Conservation (phyloP, 2,797 vertebrate genomes). For the Arrhamphus sclerolepis region DNA sequence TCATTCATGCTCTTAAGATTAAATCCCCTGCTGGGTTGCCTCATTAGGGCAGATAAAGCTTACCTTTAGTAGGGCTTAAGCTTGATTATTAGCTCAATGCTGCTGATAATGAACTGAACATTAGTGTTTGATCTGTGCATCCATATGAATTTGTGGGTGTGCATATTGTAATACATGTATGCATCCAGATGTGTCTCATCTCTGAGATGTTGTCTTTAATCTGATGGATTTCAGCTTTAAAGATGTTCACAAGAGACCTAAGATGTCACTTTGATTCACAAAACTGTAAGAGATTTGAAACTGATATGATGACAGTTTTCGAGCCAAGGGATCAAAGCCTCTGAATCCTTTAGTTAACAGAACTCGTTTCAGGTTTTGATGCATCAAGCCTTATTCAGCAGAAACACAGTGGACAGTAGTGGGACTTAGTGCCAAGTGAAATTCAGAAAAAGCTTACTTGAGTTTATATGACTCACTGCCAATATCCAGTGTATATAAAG, state of each 20-base stretch:
- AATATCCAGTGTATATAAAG: too few relatives aligned
- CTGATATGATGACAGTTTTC: conserved; percentile 25
- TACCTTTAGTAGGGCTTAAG: conserved; percentile 27
- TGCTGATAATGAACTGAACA: conserved; percentile 38
- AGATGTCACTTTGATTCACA: conserved; percentile 44
- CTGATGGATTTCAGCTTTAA: conserved; percentile 34
- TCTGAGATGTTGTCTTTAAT: conserved; percentile 35
- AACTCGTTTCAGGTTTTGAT: conserved; percentile 27
- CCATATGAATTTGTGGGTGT: conserved; percentile 22
- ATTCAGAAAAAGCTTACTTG: neutral
- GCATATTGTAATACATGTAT: conserved; percentile 11
- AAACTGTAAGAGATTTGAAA: conserved; percentile 34
- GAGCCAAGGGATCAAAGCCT: conserved; percentile 41
- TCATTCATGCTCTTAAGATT: conserved; percentile 22
- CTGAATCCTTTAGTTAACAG: conserved; percentile 16
- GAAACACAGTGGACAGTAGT: conserved; percentile 2
- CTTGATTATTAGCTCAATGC: conserved; percentile 21
- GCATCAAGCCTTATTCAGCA: conserved; percentile 21
- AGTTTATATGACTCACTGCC: neutral
- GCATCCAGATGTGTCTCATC: conserved; percentile 16
- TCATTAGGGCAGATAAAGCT: conserved; percentile 40
- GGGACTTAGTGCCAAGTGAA: neutral
- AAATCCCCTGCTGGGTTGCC: conserved; percentile 23
- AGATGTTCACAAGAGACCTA: conserved; percentile 32
- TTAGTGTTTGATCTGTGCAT: conserved; percentile 29